Base-by-base conservation (phyloP, 1,140 invertebrate species). In the Micrasema minimum region DNA sequence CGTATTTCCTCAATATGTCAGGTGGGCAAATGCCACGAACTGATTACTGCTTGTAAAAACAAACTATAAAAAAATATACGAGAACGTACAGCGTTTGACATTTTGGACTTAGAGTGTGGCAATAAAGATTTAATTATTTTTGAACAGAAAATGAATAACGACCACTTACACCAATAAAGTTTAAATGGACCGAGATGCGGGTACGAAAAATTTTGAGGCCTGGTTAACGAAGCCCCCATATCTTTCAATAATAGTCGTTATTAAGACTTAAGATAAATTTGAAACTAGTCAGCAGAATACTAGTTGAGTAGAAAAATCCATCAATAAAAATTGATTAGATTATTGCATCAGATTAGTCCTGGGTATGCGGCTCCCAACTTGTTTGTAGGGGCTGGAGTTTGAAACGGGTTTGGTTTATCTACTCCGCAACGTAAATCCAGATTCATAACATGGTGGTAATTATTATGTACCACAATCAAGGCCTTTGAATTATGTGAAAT, bases 1-100 rank as follows among this genome's bases (percentile, higher is more conserved):
- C 35, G 45, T 26, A 64, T 64, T 64, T 46, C 59, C 43, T 64
- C 22, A 31, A 61, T 61, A 41, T 46, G 59, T 64, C 59, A 64
- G 59, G 59, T 64, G 59, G 43, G 41, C 59, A 64, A 46, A 64
- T 64, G 38, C 16, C 59, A 48, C 45, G 16, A 22, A 14, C 7
- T 45, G 41, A 64, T 64, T 46, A 46, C 22, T n/a, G 41, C 22
- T 46, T 41, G 59, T 46, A 35, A 31, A 57, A 31, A 31, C 26
- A 31, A 31, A 31, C 3, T 31, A 4, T 31, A 31, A 31, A 31
- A 31, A 31, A 2, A 31, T 4, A 31, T 7, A 31, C n/a, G 7
- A 31, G 3, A 31, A 31, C 26, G 26, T 4, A 31, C 7, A 31
- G 26, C n/a, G n/a, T n/a, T n/a, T 31, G 7, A 31, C 26, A 31